Evolutionary conservation across 2,113 vertebrate genomes (phyloP), one percentile per base, ranked within the genome.

Genomic region (Sylvia atricapilla): DNA sequence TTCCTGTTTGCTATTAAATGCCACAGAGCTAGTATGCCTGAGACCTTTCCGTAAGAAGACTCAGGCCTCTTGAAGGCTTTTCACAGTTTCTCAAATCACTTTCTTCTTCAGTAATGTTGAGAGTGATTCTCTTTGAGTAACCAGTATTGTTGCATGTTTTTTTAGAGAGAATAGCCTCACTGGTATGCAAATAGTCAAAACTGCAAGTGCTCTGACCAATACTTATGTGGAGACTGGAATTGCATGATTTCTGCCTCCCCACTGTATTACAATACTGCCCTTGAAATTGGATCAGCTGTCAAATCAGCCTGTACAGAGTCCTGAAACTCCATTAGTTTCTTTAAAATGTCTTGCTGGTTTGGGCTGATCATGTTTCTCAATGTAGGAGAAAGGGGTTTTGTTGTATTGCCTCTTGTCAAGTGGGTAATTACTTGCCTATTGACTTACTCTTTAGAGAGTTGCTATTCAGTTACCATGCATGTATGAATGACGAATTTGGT

Each of bases 181-280:
- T 75, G 35, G 7, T 63, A 16, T 4, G 2, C 69, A 53, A 70
- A 33, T 28, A 27, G 63, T 66, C 43, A 84, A 63, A 77, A 80
- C 67, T 35, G 28, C 4, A 8, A 74, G 55, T 70, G 17, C 30
- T 80, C 50, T 66, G 59, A 53, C 46, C 19, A 46, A 0, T 12
- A 8, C 37, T 60, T 46, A 19, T 0, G 52, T 78, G 69, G 37
- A 77, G 50, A 20, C 37, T 58, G 63, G 75, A 70, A 58, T 24
- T 53, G 15, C 2, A 1, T 56, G 15, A 64, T 80, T 94, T 76
- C 30, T 76, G 14, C 53, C 21, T 75, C 3, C 15, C 7, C 3
- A 1, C 3, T 10, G 24, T 43, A 41, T 24, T 85, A 1, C 0
- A 0, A 11, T 59, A n/a, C 17, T 85, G 70, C 25, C n/a, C 23